phyloP scores from a whole-genome alignment of 2,797 vertebrate species.

The Leptoclinus maculatus region DNA sequence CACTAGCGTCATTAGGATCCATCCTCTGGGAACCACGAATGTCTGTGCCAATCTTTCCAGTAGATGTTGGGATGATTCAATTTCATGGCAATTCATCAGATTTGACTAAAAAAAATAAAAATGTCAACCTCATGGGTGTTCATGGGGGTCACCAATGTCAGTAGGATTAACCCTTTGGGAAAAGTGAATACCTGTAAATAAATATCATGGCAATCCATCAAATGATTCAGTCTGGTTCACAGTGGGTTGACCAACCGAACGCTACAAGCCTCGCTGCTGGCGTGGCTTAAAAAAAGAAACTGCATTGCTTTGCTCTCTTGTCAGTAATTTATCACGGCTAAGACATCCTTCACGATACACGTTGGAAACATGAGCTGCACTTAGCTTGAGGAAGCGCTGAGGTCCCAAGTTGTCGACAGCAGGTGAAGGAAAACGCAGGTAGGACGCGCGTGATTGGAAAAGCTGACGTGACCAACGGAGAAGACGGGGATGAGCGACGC shows the following conservation, averaged over 20 bases:
- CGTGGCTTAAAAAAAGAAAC: neutral
- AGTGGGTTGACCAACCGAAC: neutral
- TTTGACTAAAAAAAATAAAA: neutral
- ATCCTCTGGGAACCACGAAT: slow-evolving; percentile 1
- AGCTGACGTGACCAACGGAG: neutral
- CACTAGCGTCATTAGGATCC: neutral
- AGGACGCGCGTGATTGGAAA: neutral
- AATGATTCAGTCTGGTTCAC: neutral
- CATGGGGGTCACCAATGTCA: neutral
- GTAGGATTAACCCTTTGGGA: neutral
- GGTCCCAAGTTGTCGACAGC: neutral
- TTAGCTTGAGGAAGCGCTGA: slow-evolving; percentile 6
- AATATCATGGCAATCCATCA: neutral
- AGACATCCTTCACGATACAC: neutral
- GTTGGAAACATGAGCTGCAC: neutral
- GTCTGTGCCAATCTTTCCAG: neutral
- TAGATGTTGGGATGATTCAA: neutral
- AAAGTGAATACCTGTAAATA: neutral
- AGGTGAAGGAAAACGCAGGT: neutral
- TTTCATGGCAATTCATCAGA: neutral
- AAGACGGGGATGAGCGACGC: neutral
- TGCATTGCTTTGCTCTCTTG: too few relatives aligned
- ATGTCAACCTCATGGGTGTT: neutral
- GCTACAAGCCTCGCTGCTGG: too few relatives aligned
- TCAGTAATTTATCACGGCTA: neutral